Base-by-base conservation (phyloP, 2,113 vertebrate species). In the Dipodomys stephensi region DNA sequence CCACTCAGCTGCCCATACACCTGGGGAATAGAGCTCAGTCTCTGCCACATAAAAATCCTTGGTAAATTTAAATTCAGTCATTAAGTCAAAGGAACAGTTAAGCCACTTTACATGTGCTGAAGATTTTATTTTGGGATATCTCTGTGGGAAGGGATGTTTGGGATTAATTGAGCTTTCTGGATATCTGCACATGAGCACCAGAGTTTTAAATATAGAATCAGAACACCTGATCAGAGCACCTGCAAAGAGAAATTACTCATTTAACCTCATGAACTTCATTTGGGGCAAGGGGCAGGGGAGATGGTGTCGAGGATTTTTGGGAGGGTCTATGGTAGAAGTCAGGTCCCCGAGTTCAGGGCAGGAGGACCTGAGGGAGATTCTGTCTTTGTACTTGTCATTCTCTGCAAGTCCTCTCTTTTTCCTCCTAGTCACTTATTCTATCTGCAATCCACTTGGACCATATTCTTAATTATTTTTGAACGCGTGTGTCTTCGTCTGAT, bases 101-200 rank as follows among this genome's bases (percentile, higher is more conserved):
- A 96, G 94, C 83, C 88, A 92, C 80, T 96, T 96, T 89, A 81
- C 80, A 83, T 92, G 91, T 88, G 80, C 73, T 60, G 19, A 94
- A 91, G 94, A 95, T 94, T 96, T 96, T 96, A 97, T 97, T 97
- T 96, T 96, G 93, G 96, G 92, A 96, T 96, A 93, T 95, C 95
- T 95, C 95, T 84, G 94, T 96, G 93, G 93, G 96, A 95, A 96
- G 92, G 90, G 78, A 96, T 93, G 96, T 87, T 96, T 86, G 95
- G 94, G 96, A 97, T 97, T 97, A 96, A 96, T 96, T 87, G 96
- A 89, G 92, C 94, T 96, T 97, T 97, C 92, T 96, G 95, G 94
- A 83, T 96, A 96, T 94, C 94, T 93, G 95, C 96, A 93, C 96
- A 94, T 82, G 94, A 96, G 94, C 85, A 83, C 68, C 3, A 0